These are phyloP conservation scores for Nysson spinosus DNA, from an alignment of 2,888 invertebrate genomes.

Conservation along the genomic window DNA sequence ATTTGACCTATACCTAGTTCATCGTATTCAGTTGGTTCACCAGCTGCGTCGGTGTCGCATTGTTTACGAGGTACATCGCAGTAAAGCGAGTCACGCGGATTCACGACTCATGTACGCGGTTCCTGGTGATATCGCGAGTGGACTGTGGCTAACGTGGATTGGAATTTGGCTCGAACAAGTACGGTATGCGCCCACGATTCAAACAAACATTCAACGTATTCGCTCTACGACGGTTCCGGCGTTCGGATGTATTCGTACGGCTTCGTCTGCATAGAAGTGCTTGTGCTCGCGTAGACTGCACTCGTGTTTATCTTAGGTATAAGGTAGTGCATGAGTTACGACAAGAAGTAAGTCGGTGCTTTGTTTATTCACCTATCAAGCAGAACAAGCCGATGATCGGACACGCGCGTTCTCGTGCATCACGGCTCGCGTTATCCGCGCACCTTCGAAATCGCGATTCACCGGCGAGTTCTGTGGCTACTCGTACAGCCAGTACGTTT, in stretches of 20 bases:
- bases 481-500: conserved; percentile 50
- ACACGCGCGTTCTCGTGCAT: conserved; percentile 28
- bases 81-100: background rate
- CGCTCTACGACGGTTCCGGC: conserved; percentile 21
- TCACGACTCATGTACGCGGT: background rate
- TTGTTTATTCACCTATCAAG: conserved; percentile 42
- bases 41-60: conserved; percentile 43
- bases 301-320: background rate
- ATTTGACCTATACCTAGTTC: conserved; percentile 40
- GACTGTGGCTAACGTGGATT: too few relatives aligned
- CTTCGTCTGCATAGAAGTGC: conserved; percentile 22
- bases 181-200: conserved; percentile 27
- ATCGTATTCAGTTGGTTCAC: conserved; percentile 19
- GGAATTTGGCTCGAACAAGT: conserved; percentile 1
- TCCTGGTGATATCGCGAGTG: too few relatives aligned
- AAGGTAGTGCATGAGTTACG: background rate
- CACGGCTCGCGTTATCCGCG: conserved; percentile 29
- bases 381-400: conserved; percentile 36
- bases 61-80: conserved; percentile 38
- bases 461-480: conserved; percentile 34
- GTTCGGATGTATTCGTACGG: conserved; percentile 33
- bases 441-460: conserved; percentile 52
- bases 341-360: conserved; percentile 1
- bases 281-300: background rate
- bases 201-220: conserved; percentile 35